Evolutionary conservation across 2,113 vertebrate genomes (phyloP), one percentile per base, ranked within the genome.

Genomic region (Ammodytes dubius): DNA sequence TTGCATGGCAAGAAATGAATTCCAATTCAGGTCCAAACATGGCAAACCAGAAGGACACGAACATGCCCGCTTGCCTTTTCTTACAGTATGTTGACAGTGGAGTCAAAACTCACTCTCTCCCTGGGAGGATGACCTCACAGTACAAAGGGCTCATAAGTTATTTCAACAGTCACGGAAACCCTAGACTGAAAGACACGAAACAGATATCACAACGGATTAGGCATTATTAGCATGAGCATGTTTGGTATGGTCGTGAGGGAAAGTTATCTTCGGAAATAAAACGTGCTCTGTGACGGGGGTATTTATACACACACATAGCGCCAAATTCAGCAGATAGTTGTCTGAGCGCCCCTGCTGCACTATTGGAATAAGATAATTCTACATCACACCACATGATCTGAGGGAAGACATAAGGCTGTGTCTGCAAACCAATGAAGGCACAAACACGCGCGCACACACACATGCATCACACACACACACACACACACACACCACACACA

Each of bases 1-100:
- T 59, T 73, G 74, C 59, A 47, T 1, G 12, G 40, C 47, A 3
- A 78, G 76, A 82, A 79, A 79, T 50, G 64, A 90, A 93, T 92
- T 89, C 89, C 84, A 75, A 53, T 83, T 91, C 89, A 89, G 87
- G 85, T 74, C 87, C 89, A 88, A 91, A 91, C 87, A 92, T 79
- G 90, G 92, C 81, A 78, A 27, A 86, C 87, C 82, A 74, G 75
- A 88, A 89, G 78, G 89, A 87, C 67, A 15, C 3, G 53, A 71
- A 88, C 84, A 68, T 77, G 80, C 86, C 83, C 5, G 64, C 61
- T 80, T 42, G 77, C 58, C 72, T 85, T 27, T 63, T 85, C 65
- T 56, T 58, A 79, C 67, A 81, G 74, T 19, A 45, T 77, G 74
- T 82, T 78, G 77, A 89, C 79, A 79, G 64, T 43, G 47, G 75